Evolutionary conservation across 2,797 vertebrate genomes (phyloP).

Genomic region (Syndactyla subalaris): DNA sequence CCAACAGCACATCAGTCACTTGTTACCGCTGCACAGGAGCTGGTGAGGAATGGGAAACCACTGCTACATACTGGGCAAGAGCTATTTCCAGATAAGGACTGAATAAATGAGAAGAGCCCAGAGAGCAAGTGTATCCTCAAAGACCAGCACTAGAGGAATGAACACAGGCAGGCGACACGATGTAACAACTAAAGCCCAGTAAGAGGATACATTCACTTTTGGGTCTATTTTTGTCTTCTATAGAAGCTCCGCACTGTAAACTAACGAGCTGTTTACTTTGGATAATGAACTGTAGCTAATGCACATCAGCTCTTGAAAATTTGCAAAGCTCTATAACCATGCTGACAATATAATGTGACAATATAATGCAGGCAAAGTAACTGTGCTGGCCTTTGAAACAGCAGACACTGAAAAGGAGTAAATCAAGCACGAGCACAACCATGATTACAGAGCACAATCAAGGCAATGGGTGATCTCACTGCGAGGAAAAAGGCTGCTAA

Average conservation of each 20-base stretch:
- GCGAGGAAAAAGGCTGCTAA: neutral
- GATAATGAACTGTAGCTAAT: neutral
- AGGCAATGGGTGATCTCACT: neutral
- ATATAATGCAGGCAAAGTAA: neutral
- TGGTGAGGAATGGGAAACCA: neutral
- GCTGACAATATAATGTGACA: neutral
- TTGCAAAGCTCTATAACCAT: neutral
- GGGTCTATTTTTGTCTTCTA: neutral
- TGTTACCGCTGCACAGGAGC: neutral
- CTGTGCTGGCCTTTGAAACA: neutral
- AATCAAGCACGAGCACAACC: neutral
- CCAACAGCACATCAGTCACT: neutral
- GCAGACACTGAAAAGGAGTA: neutral
- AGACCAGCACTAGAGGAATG: neutral
- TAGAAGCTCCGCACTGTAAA: neutral
- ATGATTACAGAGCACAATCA: neutral
- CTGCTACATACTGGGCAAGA: accelerated
- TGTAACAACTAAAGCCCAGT: accelerated
- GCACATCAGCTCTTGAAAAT: neutral
- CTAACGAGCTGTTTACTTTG: neutral
- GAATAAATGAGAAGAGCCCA: neutral
- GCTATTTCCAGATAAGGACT: accelerated
- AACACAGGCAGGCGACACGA: neutral
- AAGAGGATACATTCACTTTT: neutral
- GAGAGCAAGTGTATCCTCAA: neutral